phyloP scores from a whole-genome alignment of 2,797 vertebrate species.

The Euphonia xanthogaster region DNA sequence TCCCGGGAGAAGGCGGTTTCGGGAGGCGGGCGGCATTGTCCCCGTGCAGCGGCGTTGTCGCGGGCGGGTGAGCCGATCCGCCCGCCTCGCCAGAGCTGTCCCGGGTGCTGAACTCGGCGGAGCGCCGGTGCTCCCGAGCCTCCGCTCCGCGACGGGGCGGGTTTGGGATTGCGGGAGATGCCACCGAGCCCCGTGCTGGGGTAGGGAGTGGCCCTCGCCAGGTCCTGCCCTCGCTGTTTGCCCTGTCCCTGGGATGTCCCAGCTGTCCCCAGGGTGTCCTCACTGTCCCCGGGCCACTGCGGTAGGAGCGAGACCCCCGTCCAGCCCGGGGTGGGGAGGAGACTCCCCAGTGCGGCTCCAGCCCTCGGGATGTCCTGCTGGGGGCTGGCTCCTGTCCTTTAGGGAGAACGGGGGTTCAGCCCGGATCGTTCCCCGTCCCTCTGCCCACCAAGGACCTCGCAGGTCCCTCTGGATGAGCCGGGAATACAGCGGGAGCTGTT shows the following conservation, averaged over 20 bases:
- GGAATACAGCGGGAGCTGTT: neutral
- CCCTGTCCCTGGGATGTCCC: neutral
- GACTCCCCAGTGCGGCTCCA: neutral
- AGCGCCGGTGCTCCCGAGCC: neutral
- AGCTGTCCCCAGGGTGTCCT: neutral
- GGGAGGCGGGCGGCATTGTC: neutral
- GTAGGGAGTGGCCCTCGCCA: rapidly evolving
- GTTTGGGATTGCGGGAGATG: neutral
- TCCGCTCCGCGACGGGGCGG: rapidly evolving
- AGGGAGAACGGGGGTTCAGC: rapidly evolving
- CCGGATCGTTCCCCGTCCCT: neutral
- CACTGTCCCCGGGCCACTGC: rapidly evolving
- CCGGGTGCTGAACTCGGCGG: neutral
- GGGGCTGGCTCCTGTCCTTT: neutral
- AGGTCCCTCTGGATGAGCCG: rapidly evolving
- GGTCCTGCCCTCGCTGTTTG: neutral
- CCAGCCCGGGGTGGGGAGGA: neutral
- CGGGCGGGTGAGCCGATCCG: rapidly evolving
- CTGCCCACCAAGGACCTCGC: rapidly evolving
- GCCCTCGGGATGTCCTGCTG: neutral
- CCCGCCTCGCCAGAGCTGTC: neutral
- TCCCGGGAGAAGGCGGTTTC: neutral
- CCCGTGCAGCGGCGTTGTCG: neutral
- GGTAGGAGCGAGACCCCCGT: neutral
- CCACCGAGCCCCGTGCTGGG: rapidly evolving